phyloP scores from a whole-genome alignment of 2,113 vertebrate genomes.

The Parotia lawesii region DNA sequence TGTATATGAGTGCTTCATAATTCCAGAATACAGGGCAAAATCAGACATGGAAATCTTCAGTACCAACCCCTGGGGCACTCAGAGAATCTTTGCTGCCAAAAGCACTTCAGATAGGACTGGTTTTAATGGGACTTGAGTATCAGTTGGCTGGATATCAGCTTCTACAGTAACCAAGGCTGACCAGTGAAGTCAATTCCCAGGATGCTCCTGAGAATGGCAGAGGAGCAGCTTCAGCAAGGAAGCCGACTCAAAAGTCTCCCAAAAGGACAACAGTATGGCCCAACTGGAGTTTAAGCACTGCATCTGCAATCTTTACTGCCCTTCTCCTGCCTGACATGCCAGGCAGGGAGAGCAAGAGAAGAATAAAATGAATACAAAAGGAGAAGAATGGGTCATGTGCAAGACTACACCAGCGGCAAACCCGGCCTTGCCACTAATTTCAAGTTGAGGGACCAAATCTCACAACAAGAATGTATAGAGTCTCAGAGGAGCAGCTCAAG shows the following conservation, averaged over 20 bases:
- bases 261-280: not conserved
- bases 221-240: not conserved
- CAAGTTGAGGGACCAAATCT: not conserved
- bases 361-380: not conserved
- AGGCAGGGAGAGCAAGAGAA: not conserved
- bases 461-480: accelerated
- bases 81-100: not conserved
- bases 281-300: not conserved
- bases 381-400: not conserved
- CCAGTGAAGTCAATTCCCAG: not conserved
- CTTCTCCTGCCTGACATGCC: not conserved
- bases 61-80: not conserved
- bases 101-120: not conserved
- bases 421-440: not conserved
- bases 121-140: not conserved
- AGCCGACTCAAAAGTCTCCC: not conserved
- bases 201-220: not conserved
- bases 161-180: not conserved
- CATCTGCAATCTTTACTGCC: not conserved
- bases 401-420: not conserved
- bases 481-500: not conserved
- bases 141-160: not conserved
- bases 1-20: not conserved
- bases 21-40: not conserved
- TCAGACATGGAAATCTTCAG: not conserved